phyloP scores from a whole-genome alignment of 2,113 vertebrate species.

The Macroglossus sobrinus region DNA sequence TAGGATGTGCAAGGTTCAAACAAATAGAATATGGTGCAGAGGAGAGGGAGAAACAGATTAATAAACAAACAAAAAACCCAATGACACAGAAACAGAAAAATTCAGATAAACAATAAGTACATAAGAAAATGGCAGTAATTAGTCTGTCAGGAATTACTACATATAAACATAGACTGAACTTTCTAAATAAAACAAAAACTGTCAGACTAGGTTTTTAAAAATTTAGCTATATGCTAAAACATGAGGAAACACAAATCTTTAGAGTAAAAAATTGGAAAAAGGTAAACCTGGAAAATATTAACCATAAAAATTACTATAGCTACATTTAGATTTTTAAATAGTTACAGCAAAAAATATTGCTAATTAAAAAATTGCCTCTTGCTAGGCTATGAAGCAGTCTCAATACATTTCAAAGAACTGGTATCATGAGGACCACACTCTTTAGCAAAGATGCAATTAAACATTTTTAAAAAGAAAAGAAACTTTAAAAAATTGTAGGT shows the following conservation, averaged over 20 bases:
- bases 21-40: neutral
- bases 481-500: neutral
- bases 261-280: neutral
- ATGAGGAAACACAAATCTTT: neutral
- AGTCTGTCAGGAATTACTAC: neutral
- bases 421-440: neutral
- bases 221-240: neutral
- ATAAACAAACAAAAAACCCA: neutral
- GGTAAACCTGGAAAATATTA: neutral
- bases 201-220: neutral
- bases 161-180: neutral
- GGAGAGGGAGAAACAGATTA: neutral
- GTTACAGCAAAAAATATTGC: neutral
- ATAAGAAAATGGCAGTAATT: neutral
- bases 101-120: neutral
- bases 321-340: neutral
- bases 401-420: neutral
- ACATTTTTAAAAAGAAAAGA: neutral
- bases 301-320: neutral
- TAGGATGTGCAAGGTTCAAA: neutral
- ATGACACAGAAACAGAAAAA: neutral
- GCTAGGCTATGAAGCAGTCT: neutral
- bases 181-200: neutral
- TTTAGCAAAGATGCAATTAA: neutral
- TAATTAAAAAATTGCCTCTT: neutral